Evolutionary conservation across 2,113 vertebrate species (phyloP).

Genomic region (Sturnira hondurensis): DNA sequence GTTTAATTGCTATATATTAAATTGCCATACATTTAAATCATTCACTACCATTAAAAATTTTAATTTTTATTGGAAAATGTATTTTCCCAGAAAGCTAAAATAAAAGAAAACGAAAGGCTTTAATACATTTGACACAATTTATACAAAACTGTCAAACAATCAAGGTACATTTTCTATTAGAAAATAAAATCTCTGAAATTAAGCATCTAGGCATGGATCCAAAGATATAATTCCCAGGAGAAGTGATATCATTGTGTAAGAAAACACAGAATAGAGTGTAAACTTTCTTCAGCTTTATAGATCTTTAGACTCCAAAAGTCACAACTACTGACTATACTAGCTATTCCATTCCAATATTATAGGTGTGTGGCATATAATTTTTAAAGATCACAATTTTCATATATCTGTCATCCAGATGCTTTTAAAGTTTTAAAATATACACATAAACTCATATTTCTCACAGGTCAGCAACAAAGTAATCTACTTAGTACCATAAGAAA

Average conservation of each 20-base stretch:
- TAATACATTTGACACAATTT: not conserved
- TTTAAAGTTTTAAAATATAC: not conserved
- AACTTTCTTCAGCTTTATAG: not conserved
- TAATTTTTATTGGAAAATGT: not conserved
- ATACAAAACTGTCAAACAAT: not conserved
- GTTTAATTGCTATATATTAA: not conserved
- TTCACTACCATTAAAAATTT: not conserved
- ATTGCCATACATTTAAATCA: not conserved
- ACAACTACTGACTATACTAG: not conserved
- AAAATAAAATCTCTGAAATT: slow-evolving; percentile 20
- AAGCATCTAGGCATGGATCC: not conserved
- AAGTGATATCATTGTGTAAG: not conserved
- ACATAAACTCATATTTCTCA: not conserved
- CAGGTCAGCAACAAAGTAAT: not conserved
- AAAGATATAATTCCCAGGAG: not conserved
- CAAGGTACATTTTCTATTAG: not conserved
- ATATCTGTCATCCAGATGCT: not conserved
- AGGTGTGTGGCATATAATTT: not conserved
- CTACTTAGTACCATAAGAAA: not conserved
- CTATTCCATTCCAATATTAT: not conserved
- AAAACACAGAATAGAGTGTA: not conserved
- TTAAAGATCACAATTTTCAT: not conserved
- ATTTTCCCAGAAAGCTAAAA: not conserved
- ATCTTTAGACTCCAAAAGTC: not conserved
- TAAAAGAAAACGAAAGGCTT: not conserved